Percentiles rank a stretch among this genome's conserved stretches.
Conservation (phyloP, 2,797 vertebrate genomes). For the Saxicola maurus region DNA sequence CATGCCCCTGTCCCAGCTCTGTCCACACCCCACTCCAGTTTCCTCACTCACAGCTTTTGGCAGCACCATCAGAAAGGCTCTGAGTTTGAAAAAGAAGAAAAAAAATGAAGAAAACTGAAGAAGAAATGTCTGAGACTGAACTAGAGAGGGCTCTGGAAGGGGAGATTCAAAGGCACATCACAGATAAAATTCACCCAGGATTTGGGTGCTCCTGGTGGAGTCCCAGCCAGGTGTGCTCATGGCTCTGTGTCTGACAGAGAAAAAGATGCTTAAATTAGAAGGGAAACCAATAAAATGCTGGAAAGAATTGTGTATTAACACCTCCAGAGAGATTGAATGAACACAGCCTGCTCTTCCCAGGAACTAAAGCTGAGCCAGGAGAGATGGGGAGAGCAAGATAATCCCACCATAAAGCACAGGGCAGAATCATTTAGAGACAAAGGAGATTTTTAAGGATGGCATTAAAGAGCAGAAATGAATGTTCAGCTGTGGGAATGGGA, state of each 20-base stretch:
- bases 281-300: conserved; percentile 45
- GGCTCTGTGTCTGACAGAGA: neutral
- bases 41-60: neutral
- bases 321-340: neutral
- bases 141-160: neutral
- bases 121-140: neutral
- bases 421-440: conserved; percentile 14
- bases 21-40: neutral
- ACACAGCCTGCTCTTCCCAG: conserved; percentile 1
- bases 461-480: conserved; percentile 48
- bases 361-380: neutral
- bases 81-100: neutral
- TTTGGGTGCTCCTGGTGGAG: neutral
- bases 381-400: conserved; percentile 18
- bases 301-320: conserved; percentile 28
- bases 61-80: neutral
- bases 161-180: neutral
- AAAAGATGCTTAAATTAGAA: neutral
- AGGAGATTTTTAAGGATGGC: conserved; percentile 49
- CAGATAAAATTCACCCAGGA: neutral
- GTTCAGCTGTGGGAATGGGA: neutral
- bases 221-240: neutral
- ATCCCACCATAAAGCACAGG: conserved; percentile 27
- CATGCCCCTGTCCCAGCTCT: neutral
- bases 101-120: neutral